A percentile compares a stretch with the other conserved stretches of the same genome.
Evolutionary conservation across 1,140 invertebrate species (phyloP).

Genomic region (Brachionus manjavacas): DNA sequence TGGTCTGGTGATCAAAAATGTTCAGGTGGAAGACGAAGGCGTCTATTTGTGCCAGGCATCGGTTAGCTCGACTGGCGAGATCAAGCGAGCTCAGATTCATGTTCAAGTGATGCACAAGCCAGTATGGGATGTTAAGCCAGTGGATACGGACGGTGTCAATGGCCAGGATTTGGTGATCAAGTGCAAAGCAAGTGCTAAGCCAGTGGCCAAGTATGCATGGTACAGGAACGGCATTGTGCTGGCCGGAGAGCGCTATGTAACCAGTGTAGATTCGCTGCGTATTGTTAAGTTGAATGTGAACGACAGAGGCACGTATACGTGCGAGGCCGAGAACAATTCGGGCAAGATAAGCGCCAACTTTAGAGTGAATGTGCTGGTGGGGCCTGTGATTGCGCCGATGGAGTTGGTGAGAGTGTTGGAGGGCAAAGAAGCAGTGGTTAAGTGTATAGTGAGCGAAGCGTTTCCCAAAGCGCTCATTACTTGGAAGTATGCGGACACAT

Average conservation of each 20-base stretch:
- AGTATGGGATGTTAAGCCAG: neutral
- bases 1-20: slow-evolving; percentile 21
- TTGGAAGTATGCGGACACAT: slow-evolving; percentile 27
- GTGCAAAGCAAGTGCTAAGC: slow-evolving; percentile 18
- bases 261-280: neutral
- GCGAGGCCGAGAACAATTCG: slow-evolving; percentile 19
- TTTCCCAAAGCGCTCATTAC: slow-evolving; percentile 30
- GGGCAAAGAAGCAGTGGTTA: neutral
- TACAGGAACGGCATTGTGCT: neutral
- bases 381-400: neutral
- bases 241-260: neutral
- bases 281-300: neutral
- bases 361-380: neutral
- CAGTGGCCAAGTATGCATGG: neutral
- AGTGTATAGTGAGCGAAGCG: slow-evolving; percentile 23
- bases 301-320: slow-evolving; percentile 3
- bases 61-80: slow-evolving; percentile 22
- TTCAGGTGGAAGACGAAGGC: slow-evolving; percentile 15
- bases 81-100: slow-evolving; percentile 20
- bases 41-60: slow-evolving; percentile 35
- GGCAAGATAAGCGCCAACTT: slow-evolving; percentile 26
- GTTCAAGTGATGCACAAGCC: slow-evolving; percentile 21
- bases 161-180: slow-evolving; percentile 1
- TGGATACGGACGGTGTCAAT: slow-evolving; percentile 2
- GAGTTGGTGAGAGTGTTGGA: neutral